Conservation (phyloP, 2,797 vertebrate genomes). For the Hippoglossus hippoglossus region DNA sequence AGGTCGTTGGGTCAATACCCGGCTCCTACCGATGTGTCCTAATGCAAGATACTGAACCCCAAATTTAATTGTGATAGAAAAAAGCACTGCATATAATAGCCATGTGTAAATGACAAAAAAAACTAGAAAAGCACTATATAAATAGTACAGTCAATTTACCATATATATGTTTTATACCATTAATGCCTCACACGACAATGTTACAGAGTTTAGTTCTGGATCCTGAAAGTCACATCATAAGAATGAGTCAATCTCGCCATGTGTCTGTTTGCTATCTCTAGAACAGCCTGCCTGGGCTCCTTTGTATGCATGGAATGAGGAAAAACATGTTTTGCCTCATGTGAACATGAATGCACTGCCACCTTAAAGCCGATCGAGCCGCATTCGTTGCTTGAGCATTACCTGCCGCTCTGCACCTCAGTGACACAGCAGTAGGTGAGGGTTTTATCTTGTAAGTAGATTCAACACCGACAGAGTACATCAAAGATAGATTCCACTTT, state of each 20-base stretch:
- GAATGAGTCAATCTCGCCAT: conserved; percentile 4
- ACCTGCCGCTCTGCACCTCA: conserved; percentile 65
- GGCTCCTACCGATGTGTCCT: too few relatives aligned
- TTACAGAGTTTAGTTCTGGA: background rate
- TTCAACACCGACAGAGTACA: conserved; percentile 57
- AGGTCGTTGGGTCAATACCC: too few relatives aligned
- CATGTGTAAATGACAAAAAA: too few relatives aligned
- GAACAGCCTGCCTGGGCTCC: conserved; percentile 3
- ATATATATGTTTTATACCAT: too few relatives aligned
- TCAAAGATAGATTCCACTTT: conserved; percentile 62
- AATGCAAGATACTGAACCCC: too few relatives aligned
- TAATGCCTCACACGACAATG: background rate
- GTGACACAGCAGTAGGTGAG: conserved; percentile 66
- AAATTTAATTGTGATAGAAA: too few relatives aligned
- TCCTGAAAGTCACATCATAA: conserved; percentile 7
- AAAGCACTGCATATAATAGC: too few relatives aligned
- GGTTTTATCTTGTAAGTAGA: conserved; percentile 65
- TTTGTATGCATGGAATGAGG: conserved; percentile 49
- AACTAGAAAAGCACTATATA: too few relatives aligned
- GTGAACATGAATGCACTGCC: conserved; percentile 24
- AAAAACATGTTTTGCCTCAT: conserved; percentile 44
- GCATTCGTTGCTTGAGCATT: conserved; percentile 55
- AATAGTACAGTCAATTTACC: too few relatives aligned
- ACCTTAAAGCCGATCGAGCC: conserved; percentile 45
- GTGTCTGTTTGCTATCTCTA: background rate